Base-by-base conservation (phyloP, 2,113 vertebrate genomes). In the Tychaedon coryphoeus region DNA sequence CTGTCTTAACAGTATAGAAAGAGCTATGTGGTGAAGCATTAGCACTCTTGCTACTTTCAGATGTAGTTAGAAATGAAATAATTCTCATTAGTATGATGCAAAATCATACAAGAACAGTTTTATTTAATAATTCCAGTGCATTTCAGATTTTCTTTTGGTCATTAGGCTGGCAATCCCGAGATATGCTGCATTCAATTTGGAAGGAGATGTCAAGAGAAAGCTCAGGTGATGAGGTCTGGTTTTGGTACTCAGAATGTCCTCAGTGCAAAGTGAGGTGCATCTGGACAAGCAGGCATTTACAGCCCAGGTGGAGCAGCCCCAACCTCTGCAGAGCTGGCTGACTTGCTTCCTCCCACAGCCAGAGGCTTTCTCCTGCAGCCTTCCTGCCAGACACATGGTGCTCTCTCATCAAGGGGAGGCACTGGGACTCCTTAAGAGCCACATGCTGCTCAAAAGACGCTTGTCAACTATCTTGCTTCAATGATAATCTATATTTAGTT, bases 341-440 rank as follows among this genome's bases (percentile, higher is more conserved):
- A 42, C 40, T 88, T 54, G 25, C 57, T 92, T 95, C 58, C 19
- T 82, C 17, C 45, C 16, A 3, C 71, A 94, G 74, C 50, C 82
- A 81, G 66, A 92, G 45, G 18, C 28, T 61, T 33, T 82, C 82
- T 85, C 73, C 58, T 69, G 33, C 36, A 82, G 22, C 58, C 23
- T 86, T 92, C 24, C 45, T 72, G 9, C 16, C 0, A 0, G 31
- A 90, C 45, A 33, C 54, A 26, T 23, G 23, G 36, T 33, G 34
- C 29, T 54, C 10, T 82, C 74, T 45, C 62, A 73, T 66, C 53
- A 17, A 29, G 18, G 12, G 12, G 36, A 85, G 42, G 36, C 34
- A 22, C 65, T 94, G 76, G 77, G 78, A 56, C 29, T 75, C 61
- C 48, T 85, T 85, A 72, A 87, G 34, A 82, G 45, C n/a, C 50